A percentile compares a stretch with the other conserved stretches of the same genome.
These are phyloP conservation scores for Zoanthus sansibaricus DNA, from an alignment of 92 coral and sea anemone genomes.

Conservation along the genomic window DNA sequence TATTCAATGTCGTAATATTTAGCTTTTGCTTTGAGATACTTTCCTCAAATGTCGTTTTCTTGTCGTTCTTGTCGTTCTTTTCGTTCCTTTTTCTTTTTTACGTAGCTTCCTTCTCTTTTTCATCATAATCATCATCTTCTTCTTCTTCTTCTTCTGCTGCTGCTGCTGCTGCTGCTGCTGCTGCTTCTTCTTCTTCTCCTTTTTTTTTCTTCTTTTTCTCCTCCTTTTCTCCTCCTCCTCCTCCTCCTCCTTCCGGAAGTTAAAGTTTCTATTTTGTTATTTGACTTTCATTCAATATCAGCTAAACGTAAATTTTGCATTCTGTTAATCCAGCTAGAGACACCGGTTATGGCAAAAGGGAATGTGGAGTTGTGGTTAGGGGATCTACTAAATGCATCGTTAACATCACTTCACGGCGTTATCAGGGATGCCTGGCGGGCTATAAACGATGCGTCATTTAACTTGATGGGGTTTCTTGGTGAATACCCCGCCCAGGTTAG, in stretches of 20 bases:
- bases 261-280: not conserved
- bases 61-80: too few species aligned
- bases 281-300: not conserved
- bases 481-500: constrained; percentile 86
- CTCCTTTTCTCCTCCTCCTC: too few species aligned
- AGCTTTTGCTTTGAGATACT: not conserved
- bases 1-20: not conserved
- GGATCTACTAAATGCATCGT: constrained; percentile 79
- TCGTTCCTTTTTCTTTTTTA: too few species aligned
- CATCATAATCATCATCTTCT: too few species aligned
- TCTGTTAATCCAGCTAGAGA: constrained; percentile 69
- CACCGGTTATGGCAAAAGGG: constrained; percentile 87
- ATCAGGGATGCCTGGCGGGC: constrained; percentile 89
- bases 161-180: too few species aligned
- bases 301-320: not conserved
- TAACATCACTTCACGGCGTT: constrained; percentile 84
- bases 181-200: too few species aligned
- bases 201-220: too few species aligned
- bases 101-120: too few species aligned
- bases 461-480: constrained; percentile 77
- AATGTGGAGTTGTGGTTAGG: constrained; percentile 92
- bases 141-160: too few species aligned
- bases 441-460: constrained; percentile 78
- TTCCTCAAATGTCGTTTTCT: too few species aligned
- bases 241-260: not conserved